Conservation (phyloP, 2,113 vertebrate species). For the Apus apus region DNA sequence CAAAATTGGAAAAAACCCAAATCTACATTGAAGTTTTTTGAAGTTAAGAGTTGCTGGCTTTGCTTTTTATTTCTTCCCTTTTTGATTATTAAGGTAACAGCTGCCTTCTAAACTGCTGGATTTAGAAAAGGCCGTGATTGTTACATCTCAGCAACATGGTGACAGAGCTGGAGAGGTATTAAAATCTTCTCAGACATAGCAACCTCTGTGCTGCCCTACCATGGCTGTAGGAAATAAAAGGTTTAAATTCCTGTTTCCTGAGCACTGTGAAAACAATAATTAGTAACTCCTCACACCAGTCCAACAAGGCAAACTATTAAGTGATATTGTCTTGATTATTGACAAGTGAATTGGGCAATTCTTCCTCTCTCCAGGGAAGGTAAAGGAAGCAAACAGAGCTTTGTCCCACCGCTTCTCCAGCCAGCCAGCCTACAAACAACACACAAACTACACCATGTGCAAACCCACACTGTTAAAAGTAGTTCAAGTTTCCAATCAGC, state of each 20-base stretch:
- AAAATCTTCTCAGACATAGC: not conserved
- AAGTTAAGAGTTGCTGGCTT: not conserved
- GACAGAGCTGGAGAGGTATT: not conserved
- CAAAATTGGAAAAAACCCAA: not conserved
- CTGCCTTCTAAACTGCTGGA: not conserved
- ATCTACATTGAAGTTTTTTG: not conserved
- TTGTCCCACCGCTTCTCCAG: not conserved
- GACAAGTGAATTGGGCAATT: not conserved
- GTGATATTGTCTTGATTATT: not conserved
- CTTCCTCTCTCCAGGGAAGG: not conserved
- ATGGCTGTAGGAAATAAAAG: not conserved
- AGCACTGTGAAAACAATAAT: not conserved
- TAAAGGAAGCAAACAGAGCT: not conserved
- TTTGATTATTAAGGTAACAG: not conserved
- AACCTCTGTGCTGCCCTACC: not conserved
- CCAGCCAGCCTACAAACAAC: not conserved
- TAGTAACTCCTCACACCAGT: not conserved
- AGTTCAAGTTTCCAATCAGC: not conserved
- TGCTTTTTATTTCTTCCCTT: not conserved
- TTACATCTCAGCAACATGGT: not conserved
- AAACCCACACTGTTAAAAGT: not conserved
- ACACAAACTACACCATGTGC: not conserved
- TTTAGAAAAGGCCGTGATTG: not conserved
- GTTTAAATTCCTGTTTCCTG: not conserved
- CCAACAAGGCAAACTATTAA: not conserved